These are phyloP conservation scores for Heliornis fulica DNA, from an alignment of 2,113 vertebrate genomes.

Conservation along the genomic window DNA sequence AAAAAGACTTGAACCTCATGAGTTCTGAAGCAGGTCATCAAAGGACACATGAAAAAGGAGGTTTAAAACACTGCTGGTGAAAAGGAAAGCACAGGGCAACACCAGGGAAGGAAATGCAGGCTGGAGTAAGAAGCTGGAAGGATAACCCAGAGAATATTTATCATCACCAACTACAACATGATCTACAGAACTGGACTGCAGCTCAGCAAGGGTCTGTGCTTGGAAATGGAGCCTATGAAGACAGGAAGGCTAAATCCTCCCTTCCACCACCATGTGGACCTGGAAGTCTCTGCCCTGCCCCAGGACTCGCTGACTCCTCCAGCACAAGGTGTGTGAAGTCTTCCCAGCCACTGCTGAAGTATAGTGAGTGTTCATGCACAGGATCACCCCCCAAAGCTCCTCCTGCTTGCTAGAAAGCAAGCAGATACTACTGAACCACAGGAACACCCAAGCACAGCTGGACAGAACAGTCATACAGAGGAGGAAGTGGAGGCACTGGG, in stretches of 20 bases:
- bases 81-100: neutral
- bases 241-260: neutral
- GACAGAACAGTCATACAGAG: neutral
- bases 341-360: fast-evolving
- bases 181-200: neutral
- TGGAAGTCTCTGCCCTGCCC: neutral
- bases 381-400: neutral
- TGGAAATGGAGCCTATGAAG: neutral
- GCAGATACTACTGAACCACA: neutral
- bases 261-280: neutral
- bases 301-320: neutral
- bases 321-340: fast-evolving
- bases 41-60: neutral
- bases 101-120: neutral
- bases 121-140: neutral
- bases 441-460: neutral
- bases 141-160: neutral
- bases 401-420: neutral
- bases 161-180: neutral
- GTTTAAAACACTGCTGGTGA: neutral
- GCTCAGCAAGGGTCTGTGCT: neutral
- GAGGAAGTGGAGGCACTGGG: neutral
- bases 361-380: neutral
- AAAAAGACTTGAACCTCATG: neutral
- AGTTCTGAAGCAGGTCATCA: neutral